Evolutionary conservation across 2,888 invertebrate genomes (phyloP).

Genomic region (Perizoma flavofasciatum): DNA sequence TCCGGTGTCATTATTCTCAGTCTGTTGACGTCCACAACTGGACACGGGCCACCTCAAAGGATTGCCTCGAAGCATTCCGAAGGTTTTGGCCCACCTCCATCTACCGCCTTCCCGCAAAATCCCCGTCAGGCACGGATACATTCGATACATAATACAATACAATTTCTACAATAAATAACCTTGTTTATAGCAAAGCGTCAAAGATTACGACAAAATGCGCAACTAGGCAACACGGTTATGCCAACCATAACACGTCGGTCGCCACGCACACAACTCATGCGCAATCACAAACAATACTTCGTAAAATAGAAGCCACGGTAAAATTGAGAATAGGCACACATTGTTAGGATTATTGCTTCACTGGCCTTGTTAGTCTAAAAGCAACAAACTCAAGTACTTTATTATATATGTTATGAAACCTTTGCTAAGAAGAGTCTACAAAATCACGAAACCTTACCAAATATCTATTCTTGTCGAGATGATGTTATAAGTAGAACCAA

Average conservation of each 20-base stretch:
- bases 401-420: too few relatives aligned
- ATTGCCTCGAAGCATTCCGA: too few relatives aligned
- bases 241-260: constrained; percentile 61
- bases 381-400: background rate
- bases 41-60: too few relatives aligned
- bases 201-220: constrained; percentile 58
- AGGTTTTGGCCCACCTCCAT: too few relatives aligned
- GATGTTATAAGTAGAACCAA: too few relatives aligned
- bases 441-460: background rate
- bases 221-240: constrained; percentile 68
- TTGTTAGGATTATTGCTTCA: constrained; percentile 21
- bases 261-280: constrained; percentile 46
- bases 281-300: constrained; percentile 62
- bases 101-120: too few relatives aligned
- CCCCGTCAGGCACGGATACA: too few relatives aligned
- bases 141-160: too few relatives aligned
- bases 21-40: too few relatives aligned
- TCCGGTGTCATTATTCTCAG: too few relatives aligned
- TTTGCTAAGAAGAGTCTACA: background rate
- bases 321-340: constrained; percentile 19
- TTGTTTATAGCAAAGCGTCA: constrained; percentile 12
- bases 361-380: constrained; percentile 15
- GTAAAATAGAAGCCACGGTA: constrained; percentile 37
- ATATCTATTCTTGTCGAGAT: background rate
- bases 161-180: constrained; percentile 14